These are phyloP conservation scores for Spilogale gracilis DNA, from an alignment of 2,113 vertebrate species.

Conservation along the genomic window DNA sequence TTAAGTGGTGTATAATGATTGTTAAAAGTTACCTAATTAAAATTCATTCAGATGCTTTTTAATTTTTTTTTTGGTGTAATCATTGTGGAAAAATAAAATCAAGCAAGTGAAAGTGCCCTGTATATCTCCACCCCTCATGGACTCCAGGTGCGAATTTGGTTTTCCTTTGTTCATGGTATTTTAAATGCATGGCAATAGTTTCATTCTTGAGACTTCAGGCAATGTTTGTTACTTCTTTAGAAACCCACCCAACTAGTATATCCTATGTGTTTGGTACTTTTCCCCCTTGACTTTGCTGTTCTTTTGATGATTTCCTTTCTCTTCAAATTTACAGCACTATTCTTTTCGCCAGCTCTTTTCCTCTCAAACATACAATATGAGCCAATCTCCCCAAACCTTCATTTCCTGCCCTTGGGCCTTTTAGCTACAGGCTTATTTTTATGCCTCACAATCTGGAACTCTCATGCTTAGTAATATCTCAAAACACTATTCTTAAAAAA, in stretches of 20 bases:
- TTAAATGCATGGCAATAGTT: neutral
- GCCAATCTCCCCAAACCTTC: neutral
- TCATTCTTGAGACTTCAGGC: neutral
- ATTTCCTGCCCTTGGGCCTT: neutral
- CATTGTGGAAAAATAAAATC: neutral
- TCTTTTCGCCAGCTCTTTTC: neutral
- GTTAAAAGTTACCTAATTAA: neutral
- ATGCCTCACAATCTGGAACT: neutral
- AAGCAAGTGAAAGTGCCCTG: conserved; percentile 4
- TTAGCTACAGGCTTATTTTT: neutral
- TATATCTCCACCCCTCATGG: neutral
- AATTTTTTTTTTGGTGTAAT: neutral
- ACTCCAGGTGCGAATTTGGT: neutral
- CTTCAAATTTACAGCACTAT: neutral
- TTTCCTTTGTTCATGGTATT: neutral
- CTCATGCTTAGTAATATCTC: neutral
- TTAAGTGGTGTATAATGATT: neutral
- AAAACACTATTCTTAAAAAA: neutral
- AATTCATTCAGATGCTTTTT: neutral
- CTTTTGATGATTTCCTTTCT: neutral
- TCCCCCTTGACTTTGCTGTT: neutral
- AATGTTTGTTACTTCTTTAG: neutral
- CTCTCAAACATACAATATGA: neutral
- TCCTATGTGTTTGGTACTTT: neutral
- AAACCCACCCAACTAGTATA: neutral